Evolutionary conservation across 2,113 vertebrate genomes (phyloP).

Genomic region (Tapirus terrestris): DNA sequence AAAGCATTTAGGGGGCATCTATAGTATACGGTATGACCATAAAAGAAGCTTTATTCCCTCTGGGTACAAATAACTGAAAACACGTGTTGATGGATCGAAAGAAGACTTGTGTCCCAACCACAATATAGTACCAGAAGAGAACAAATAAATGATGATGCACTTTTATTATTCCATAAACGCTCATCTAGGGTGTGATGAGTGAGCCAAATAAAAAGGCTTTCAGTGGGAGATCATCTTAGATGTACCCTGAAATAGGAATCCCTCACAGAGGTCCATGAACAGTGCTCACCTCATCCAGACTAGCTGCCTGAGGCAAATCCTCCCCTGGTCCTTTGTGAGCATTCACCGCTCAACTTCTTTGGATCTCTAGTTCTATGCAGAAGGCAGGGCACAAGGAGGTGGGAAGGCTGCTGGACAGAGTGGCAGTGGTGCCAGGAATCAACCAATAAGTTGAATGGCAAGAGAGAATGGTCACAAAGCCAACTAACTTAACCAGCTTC

Average conservation of each 20-base stretch:
- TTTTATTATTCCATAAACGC: background rate
- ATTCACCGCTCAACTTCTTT: background rate
- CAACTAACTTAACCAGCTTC: slow-evolving; percentile 76
- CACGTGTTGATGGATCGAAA: background rate
- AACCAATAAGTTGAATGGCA: slow-evolving; percentile 41
- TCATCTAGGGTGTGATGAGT: background rate
- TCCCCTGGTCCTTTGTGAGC: background rate
- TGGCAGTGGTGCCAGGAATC: slow-evolving; percentile 42
- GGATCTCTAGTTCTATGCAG: slow-evolving; percentile 18
- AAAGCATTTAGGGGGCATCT: accelerated
- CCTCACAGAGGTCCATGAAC: background rate
- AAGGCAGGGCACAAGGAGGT: background rate
- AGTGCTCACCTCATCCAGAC: background rate
- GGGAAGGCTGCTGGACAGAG: background rate
- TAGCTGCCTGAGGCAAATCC: background rate
- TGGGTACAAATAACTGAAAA: background rate
- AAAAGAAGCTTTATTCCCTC: background rate
- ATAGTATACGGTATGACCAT: accelerated
- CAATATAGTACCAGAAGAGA: background rate
- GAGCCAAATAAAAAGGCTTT: background rate
- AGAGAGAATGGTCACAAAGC: slow-evolving; percentile 50
- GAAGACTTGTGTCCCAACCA: background rate
- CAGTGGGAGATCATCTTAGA: background rate
- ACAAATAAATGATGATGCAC: background rate
- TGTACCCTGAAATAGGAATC: background rate